phyloP scores from a whole-genome alignment of 2,888 invertebrate genomes.

The Lepas anatifera region DNA sequence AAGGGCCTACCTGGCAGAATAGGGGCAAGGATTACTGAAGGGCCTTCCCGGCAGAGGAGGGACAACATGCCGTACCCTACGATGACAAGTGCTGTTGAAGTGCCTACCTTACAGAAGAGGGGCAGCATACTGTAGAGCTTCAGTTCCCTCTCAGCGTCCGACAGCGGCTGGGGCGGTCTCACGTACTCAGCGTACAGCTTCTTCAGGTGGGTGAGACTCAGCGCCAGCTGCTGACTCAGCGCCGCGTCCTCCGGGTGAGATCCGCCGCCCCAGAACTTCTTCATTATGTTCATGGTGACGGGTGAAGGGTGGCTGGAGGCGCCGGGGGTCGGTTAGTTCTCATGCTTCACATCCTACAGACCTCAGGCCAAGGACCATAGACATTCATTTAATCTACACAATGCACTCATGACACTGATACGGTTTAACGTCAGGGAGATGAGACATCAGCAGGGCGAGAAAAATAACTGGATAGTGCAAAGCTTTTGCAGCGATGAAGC shows the following conservation, averaged over 20 bases:
- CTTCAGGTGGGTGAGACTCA: conserved; percentile 89
- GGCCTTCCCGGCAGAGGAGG: conserved; percentile 94
- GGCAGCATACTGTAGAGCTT: conserved; percentile 96
- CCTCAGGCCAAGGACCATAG: too few species aligned
- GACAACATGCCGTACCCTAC: conserved; percentile 94
- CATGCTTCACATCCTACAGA: too few species aligned
- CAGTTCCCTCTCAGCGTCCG: conserved; percentile 73
- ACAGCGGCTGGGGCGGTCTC: conserved; percentile 68
- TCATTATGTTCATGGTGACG: conserved; percentile 71
- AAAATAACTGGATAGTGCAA: too few species aligned
- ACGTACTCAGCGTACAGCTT: conserved; percentile 92
- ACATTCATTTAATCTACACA: too few species aligned
- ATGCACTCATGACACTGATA: too few species aligned
- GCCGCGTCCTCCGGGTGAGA: conserved; percentile 30
- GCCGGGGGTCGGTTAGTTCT: too few species aligned
- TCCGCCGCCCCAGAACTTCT: conserved; percentile 62
- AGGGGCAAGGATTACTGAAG: conserved; percentile 21
- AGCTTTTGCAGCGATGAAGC: too few species aligned
- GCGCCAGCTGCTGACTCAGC: conserved; percentile 46
- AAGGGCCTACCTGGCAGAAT: conserved; percentile 55
- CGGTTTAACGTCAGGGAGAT: too few species aligned
- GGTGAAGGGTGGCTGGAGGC: too few species aligned
- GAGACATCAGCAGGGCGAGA: too few species aligned
- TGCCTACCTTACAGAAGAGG: conserved; percentile 82
- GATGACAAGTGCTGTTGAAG: too few species aligned